Conservation (phyloP, 1,140 invertebrate species). For the Aricia agestis region DNA sequence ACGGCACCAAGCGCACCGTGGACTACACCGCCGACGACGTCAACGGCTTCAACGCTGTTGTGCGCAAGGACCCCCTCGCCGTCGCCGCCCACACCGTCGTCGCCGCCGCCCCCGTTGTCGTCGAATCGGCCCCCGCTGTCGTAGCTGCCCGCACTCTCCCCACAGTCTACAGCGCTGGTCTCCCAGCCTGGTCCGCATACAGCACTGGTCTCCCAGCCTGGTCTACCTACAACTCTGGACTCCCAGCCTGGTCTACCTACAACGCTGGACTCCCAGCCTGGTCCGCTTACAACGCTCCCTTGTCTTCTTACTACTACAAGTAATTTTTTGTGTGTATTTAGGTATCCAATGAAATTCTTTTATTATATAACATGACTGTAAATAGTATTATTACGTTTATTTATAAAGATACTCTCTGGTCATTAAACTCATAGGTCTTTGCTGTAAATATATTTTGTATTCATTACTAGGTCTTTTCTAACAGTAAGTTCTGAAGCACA, state of each 20-base stretch:
- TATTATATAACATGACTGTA: background rate
- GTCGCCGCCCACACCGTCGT: too few relatives aligned
- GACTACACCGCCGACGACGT: too few relatives aligned
- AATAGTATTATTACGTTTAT: background rate
- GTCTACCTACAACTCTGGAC: conserved; percentile 17
- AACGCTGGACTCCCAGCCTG: background rate
- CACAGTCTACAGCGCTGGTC: background rate
- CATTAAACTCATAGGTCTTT: too few relatives aligned
- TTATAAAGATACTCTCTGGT: too few relatives aligned
- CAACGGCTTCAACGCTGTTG: too few relatives aligned
- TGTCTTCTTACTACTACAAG: conserved; percentile 11
- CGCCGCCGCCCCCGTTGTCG: too few relatives aligned
- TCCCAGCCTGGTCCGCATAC: background rate
- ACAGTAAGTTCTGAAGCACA: too few relatives aligned
- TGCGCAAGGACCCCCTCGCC: too few relatives aligned
- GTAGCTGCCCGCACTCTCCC: background rate
- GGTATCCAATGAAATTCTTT: background rate
- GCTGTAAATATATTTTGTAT: too few relatives aligned
- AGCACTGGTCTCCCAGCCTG: conserved; percentile 14
- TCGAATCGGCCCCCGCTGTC: background rate
- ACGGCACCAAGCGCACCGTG: too few relatives aligned
- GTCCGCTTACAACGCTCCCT: background rate
- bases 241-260: conserved; percentile 9
- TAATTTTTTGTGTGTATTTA: background rate
- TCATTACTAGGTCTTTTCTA: too few relatives aligned